phyloP scores from a whole-genome alignment of 2,113 vertebrate species.

The Rhinolophus ferrumequinum region DNA sequence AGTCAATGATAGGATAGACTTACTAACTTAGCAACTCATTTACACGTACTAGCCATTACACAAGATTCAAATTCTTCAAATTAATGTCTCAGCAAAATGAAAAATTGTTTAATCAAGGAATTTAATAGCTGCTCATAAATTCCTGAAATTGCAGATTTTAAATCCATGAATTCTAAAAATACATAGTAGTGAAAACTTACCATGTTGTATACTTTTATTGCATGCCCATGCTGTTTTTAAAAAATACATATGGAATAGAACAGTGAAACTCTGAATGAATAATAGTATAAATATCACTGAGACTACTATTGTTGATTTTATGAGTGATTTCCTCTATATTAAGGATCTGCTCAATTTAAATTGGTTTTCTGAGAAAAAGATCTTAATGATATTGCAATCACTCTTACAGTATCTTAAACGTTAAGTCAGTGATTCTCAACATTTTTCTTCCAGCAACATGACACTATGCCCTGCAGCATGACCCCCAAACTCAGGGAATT shows the following conservation, averaged over 20 bases:
- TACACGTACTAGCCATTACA: neutral
- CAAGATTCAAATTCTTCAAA: slow-evolving; percentile 56
- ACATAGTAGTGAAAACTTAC: slow-evolving; percentile 14
- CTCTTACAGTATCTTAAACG: neutral
- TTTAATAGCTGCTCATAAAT: slow-evolving; percentile 55
- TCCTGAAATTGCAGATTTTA: slow-evolving; percentile 56
- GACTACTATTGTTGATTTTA: slow-evolving; percentile 29
- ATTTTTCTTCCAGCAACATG: slow-evolving; percentile 48
- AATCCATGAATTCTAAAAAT: slow-evolving; percentile 30
- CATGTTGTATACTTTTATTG: neutral
- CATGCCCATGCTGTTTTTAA: neutral
- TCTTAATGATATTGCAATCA: slow-evolving; percentile 31
- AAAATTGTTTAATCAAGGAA: slow-evolving; percentile 39
- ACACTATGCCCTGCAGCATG: neutral
- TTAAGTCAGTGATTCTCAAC: slow-evolving; percentile 30
- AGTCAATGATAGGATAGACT: neutral
- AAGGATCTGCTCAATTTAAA: slow-evolving; percentile 53
- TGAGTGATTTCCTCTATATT: slow-evolving; percentile 44
- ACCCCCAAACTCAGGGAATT: slow-evolving; percentile 12
- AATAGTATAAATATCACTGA: slow-evolving; percentile 41
- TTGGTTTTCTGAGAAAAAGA: slow-evolving; percentile 13
- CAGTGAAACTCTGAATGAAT: neutral
- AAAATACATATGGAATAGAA: slow-evolving; percentile 28
- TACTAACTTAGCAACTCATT: slow-evolving; percentile 40
- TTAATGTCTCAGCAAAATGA: slow-evolving; percentile 50